Evolutionary conservation across 1,140 invertebrate genomes (phyloP).

Genomic region (Drosophila mayri): DNA sequence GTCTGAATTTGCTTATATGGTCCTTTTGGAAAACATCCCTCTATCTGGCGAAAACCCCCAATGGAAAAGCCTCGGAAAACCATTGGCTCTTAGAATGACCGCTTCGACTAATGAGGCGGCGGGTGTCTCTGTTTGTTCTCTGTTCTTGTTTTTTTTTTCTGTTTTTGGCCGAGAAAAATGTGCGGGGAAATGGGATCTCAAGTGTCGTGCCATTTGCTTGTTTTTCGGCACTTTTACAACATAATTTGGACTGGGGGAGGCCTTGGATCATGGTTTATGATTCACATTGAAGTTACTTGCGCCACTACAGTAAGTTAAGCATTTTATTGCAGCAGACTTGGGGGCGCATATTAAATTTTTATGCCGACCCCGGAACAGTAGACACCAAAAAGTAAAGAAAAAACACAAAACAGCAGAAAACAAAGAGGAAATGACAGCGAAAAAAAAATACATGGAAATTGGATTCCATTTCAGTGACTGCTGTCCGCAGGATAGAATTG

Average conservation of each 20-base stretch:
- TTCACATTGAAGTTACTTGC: conserved; percentile 43
- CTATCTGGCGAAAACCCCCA: not conserved
- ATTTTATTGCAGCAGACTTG: conserved; percentile 71
- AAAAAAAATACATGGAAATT: conserved; percentile 60
- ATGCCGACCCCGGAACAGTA: conserved; percentile 44
- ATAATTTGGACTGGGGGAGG: conserved; percentile 55
- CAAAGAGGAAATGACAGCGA: conserved; percentile 11
- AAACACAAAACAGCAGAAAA: conserved; percentile 26
- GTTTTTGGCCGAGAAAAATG: not conserved
- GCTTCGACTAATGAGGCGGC: conserved; percentile 60
- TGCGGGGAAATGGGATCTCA: conserved; percentile 33
- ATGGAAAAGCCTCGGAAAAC: not conserved
- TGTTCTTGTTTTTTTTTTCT: conserved; percentile 1
- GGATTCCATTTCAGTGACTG: conserved; percentile 66
- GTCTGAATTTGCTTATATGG: not conserved
- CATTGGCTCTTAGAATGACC: conserved; percentile 17
- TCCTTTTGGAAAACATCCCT: not conserved
- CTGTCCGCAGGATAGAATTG: not conserved
- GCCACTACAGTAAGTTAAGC: conserved; percentile 31
- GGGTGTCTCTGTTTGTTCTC: conserved; percentile 30
- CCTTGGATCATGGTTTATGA: conserved; percentile 58
- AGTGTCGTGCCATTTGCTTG: conserved; percentile 45
- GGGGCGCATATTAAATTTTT: conserved; percentile 78
- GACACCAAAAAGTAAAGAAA: conserved; percentile 2
- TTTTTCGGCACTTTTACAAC: conserved; percentile 67